These are phyloP conservation scores for Numenius arquata DNA, from an alignment of 2,113 vertebrate genomes.

Conservation along the genomic window DNA sequence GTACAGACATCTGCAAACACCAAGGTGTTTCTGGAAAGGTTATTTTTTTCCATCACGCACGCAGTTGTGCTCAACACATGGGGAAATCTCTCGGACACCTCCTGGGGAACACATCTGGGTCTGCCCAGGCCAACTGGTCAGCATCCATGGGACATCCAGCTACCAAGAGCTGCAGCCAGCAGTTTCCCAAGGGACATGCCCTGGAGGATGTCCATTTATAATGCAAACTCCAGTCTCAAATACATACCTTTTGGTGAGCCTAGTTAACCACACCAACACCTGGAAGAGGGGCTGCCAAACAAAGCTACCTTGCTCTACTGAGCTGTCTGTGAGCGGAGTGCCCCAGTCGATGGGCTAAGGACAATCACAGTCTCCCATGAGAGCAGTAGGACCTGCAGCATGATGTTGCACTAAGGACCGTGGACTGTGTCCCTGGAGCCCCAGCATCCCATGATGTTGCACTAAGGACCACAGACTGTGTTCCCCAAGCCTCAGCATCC, in stretches of 20 bases:
- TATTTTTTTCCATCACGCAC: background rate
- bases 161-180: background rate
- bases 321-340: background rate
- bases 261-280: fast-evolving
- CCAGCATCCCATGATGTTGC: background rate
- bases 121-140: background rate
- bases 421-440: background rate
- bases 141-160: background rate
- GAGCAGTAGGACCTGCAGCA: background rate
- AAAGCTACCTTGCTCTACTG: background rate
- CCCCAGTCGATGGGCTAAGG: background rate
- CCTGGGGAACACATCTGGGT: background rate
- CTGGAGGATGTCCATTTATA: background rate
- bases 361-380: fast-evolving
- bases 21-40: background rate
- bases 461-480: background rate
- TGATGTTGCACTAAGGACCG: background rate
- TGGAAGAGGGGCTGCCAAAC: background rate
- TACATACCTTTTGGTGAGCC: background rate
- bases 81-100: background rate
- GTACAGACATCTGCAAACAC: background rate
- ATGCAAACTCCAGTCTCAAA: background rate
- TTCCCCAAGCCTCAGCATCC: background rate
- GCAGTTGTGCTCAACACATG: fast-evolving
- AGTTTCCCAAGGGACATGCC: background rate